Percentiles rank a stretch among this genome's conserved stretches.
phyloP scores from a whole-genome alignment of 2,888 invertebrate species.

The Melipona bicolor region DNA sequence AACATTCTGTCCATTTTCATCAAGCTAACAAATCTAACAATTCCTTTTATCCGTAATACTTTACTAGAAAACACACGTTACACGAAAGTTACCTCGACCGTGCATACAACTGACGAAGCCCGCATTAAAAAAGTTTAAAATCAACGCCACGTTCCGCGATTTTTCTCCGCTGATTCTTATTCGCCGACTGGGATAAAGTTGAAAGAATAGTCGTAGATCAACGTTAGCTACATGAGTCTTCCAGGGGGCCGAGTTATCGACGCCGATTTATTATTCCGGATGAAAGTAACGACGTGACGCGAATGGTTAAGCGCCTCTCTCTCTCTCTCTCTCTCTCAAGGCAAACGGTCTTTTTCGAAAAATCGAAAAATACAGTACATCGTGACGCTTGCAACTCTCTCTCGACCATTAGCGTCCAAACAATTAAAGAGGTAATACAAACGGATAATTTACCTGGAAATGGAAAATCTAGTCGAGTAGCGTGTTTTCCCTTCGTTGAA shows the following conservation, averaged over 20 bases:
- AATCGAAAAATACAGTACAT: not conserved
- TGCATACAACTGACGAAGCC: no score
- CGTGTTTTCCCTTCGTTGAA: not conserved
- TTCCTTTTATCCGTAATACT: no score
- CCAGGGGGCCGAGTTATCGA: not conserved
- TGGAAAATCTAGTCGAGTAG: not conserved
- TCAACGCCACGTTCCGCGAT: not conserved
- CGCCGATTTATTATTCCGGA: slow-evolving; percentile 3
- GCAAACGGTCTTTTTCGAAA: no score
- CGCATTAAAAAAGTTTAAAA: no score
- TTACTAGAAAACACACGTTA: no score
- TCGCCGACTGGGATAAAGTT: not conserved
- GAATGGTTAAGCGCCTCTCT: not conserved
- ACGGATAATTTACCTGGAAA: not conserved
- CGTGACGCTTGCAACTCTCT: no score
- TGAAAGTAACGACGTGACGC: not conserved
- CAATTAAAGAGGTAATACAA: not conserved
- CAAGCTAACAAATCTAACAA: no score
- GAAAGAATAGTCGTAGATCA: not conserved
- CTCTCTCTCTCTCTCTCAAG: no score
- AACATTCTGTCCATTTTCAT: no score
- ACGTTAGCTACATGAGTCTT: not conserved
- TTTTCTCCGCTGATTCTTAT: not conserved
- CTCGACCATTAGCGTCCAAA: not conserved
- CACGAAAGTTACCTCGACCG: no score